Conservation (phyloP, 2,888 invertebrate species). For the Odontomyia ornata region DNA sequence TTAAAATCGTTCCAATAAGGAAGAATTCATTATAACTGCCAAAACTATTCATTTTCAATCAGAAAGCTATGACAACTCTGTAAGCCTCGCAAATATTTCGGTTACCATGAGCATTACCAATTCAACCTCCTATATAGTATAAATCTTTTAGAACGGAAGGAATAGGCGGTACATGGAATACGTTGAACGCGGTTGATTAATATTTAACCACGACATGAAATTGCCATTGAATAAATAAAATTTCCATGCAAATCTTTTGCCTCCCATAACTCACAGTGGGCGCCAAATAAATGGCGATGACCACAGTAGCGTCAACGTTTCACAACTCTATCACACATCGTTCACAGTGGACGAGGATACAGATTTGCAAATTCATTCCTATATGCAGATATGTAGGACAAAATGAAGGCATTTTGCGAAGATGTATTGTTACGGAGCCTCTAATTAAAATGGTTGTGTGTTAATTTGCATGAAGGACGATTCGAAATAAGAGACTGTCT, state of each 20-base stretch:
- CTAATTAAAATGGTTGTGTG: conserved; percentile 32
- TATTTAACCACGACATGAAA: conserved; percentile 26
- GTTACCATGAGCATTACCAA: too few species aligned
- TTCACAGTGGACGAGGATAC: background rate
- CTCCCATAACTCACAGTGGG: background rate
- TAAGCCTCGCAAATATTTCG: too few species aligned
- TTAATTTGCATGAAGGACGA: conserved; percentile 23
- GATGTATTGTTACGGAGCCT: background rate
- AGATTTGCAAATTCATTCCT: too few species aligned
- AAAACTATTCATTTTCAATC: too few species aligned
- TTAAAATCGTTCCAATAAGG: too few species aligned
- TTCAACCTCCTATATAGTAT: background rate
- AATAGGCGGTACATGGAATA: background rate
- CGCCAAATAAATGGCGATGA: background rate
- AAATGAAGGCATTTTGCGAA: background rate
- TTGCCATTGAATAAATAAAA: conserved; percentile 29
- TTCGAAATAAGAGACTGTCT: too few species aligned
- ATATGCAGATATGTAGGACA: background rate
- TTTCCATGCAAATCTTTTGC: background rate
- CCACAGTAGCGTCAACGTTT: background rate
- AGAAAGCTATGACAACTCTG: too few species aligned
- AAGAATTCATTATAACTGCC: too few species aligned
- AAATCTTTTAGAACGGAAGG: background rate
- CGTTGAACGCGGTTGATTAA: conserved; percentile 1
- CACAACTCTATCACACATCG: too few species aligned